Conservation (phyloP, 2,797 vertebrate species). For the Cephalopachus bancanus region DNA sequence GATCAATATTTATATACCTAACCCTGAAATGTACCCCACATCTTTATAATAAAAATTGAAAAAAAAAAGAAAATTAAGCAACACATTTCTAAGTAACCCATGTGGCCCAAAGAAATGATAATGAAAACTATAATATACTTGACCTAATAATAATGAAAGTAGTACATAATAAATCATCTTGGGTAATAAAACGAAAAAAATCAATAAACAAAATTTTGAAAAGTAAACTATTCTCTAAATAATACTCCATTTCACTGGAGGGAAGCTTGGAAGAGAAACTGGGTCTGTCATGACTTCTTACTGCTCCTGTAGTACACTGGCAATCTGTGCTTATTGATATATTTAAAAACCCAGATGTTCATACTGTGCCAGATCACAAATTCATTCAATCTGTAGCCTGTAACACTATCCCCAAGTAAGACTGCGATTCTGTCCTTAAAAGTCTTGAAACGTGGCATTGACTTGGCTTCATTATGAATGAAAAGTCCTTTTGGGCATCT, state of each 20-base stretch:
- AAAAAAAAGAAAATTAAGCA: background rate
- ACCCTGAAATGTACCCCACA: no score
- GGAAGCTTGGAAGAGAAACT: background rate
- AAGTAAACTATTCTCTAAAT: background rate
- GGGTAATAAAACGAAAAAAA: constrained; percentile 34
- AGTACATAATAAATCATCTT: background rate
- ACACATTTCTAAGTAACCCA: background rate
- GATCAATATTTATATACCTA: no score
- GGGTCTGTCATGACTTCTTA: background rate
- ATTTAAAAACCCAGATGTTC: background rate
- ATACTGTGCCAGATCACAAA: background rate
- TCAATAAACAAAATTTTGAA: background rate
- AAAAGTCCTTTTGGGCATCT: background rate
- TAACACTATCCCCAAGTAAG: background rate
- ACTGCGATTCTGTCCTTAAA: background rate
- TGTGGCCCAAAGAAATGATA: background rate
- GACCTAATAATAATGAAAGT: constrained; percentile 45
- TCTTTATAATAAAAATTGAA: no score
- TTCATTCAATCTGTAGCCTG: background rate
- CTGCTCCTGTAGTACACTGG: background rate
- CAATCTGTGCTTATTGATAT: background rate
- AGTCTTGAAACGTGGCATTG: background rate
- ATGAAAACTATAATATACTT: background rate
- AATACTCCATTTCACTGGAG: background rate
- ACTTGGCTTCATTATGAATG: background rate